phyloP scores from a whole-genome alignment of 2,797 vertebrate genomes.

The Otolemur crassicaudatus region DNA sequence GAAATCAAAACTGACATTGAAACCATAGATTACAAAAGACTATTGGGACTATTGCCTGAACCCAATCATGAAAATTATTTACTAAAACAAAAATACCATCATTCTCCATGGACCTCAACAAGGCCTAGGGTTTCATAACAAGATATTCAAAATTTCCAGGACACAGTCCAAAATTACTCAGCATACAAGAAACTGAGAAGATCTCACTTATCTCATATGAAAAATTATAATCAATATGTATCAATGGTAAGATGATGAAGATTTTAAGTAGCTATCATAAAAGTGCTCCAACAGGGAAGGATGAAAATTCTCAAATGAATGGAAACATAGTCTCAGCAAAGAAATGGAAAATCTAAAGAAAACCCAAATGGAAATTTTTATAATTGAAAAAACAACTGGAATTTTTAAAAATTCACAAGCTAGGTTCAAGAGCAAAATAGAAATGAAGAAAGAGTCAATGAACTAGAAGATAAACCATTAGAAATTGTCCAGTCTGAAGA shows the following conservation, averaged over 20 bases:
- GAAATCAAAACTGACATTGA: background rate
- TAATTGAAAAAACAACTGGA: background rate
- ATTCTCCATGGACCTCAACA: background rate
- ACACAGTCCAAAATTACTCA: conserved; percentile 20
- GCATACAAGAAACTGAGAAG: background rate
- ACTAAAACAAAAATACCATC: background rate
- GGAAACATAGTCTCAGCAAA: background rate
- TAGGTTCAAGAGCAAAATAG: background rate
- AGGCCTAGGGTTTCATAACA: background rate
- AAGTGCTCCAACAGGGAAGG: background rate
- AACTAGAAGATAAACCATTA: background rate
- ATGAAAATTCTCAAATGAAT: background rate
- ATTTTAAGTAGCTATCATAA: background rate
- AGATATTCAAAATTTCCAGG: background rate
- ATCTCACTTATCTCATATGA: background rate
- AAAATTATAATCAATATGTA: background rate
- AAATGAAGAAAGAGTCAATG: background rate
- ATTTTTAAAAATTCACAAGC: background rate
- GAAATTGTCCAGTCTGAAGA: background rate
- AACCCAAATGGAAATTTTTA: background rate
- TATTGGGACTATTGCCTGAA: background rate
- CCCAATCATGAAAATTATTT: background rate
- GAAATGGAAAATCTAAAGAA: background rate
- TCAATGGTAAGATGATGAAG: background rate
- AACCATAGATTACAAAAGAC: background rate